A percentile compares a stretch with the other conserved stretches of the same genome.
Evolutionary conservation across 2,113 vertebrate genomes (phyloP).

Genomic region (Thalassarche chlororhynchos): DNA sequence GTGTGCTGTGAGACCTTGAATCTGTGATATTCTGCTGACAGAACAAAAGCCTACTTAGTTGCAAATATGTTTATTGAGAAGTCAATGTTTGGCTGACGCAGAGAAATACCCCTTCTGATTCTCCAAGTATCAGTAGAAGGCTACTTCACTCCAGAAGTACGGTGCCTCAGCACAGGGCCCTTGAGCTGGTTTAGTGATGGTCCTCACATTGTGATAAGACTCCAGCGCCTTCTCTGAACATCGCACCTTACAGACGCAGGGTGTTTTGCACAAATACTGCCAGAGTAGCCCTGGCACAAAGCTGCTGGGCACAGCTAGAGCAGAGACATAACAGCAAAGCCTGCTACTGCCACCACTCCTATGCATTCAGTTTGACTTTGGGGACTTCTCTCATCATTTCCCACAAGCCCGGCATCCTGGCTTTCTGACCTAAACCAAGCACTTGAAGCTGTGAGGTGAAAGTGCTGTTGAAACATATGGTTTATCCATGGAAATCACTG

Average conservation of each 20-base stretch:
- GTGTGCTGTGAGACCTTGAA: background rate
- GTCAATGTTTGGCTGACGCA: background rate
- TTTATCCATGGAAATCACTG: background rate
- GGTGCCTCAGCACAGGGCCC: background rate
- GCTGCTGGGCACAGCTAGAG: background rate
- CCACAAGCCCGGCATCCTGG: background rate
- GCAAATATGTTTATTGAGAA: background rate
- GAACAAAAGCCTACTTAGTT: background rate
- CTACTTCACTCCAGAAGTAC: background rate
- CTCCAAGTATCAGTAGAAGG: background rate
- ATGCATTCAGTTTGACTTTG: background rate
- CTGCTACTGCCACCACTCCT: background rate
- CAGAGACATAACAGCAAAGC: background rate
- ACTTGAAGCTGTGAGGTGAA: background rate
- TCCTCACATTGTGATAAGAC: background rate
- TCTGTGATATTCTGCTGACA: background rate
- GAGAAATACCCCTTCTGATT: background rate
- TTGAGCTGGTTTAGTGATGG: background rate
- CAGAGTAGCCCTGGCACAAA: background rate
- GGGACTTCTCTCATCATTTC: background rate
- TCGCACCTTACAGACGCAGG: accelerated
- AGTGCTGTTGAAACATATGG: accelerated
- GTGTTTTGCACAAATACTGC: background rate
- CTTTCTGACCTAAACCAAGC: background rate
- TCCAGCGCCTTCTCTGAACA: background rate